Evolutionary conservation across 2,113 vertebrate species (phyloP).

Genomic region (Halichoerus grypus): DNA sequence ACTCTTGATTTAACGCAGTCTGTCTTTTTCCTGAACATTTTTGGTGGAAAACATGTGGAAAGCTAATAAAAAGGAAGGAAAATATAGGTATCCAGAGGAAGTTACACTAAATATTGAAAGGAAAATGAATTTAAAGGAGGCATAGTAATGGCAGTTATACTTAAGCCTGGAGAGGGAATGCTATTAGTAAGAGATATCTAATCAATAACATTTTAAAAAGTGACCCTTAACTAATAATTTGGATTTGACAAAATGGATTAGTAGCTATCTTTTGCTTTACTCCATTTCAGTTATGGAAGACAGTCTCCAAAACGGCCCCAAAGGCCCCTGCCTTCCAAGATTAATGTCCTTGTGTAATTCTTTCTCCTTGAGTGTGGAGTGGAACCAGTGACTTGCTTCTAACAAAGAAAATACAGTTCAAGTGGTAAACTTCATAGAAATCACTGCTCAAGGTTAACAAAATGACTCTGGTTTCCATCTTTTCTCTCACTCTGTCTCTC

Average conservation of each 20-base stretch:
- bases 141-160: not conserved
- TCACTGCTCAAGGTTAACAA: not conserved
- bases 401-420: not conserved
- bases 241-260: slow-evolving; percentile 2
- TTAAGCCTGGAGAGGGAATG: not conserved
- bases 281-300: not conserved
- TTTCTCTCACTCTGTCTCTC: not conserved
- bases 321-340: not conserved
- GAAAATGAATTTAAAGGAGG: not conserved
- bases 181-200: not conserved
- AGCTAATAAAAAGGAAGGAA: not conserved
- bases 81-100: not conserved
- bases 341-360: not conserved
- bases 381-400: not conserved
- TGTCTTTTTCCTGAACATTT: not conserved
- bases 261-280: not conserved
- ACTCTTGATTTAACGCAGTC: slow-evolving; percentile 28
- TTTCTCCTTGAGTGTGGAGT: not conserved
- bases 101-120: not conserved
- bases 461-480: not conserved
- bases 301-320: not conserved
- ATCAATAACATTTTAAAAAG: not conserved
- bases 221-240: not conserved
- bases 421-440: not conserved
- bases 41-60: not conserved